Base-by-base conservation (phyloP, 2,113 vertebrate species). In the Donacobius atricapilla region DNA sequence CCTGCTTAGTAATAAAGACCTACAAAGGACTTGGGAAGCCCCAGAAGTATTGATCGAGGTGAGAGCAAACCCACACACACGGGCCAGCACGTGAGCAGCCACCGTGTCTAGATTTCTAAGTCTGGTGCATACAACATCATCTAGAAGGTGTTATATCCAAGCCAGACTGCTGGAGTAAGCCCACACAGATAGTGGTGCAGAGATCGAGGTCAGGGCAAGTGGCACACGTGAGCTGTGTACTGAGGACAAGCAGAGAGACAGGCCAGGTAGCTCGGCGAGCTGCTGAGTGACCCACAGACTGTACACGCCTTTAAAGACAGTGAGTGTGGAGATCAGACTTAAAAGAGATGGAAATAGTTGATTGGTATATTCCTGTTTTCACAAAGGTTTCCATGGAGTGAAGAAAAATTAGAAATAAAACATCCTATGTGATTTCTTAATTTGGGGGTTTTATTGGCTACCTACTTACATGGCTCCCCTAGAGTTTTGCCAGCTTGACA, bases 171-270 rank as follows among this genome's bases (percentile, higher is more conserved):
- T 89, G 51, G 35, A 51, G 11, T 51, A 63, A 71, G 27, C 33
- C 24, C 56, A 6, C 7, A 56, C 7, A 51, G 27, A 4, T 8
- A 33, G 25, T 5, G 10, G n/a, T 37, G 22, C n/a, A 80, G 75
- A 42, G 20, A 42, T 53, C 23, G 58, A 2, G 27, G 33, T 2
- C 11, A 56, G 53, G 7, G 75, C 47, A 63, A 50, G 16, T 7
- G 39, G 4, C 39, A 31, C 0, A 0, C 17, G 39, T 11, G 42
- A 77, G 10, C 40, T 80, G 23, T 25, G 19, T 15, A 10, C 13
- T 37, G 35, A 76, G 58, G 39, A 61, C 30, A 39, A 35, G 27
- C 53, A 78, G 63, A 37, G 15, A 21, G 27, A 50, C 33, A 78
- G 48, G 17, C 17, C 37, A 24, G 20, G 21, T 4, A 70, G 6